These are phyloP conservation scores for Percopsis transmontana DNA, from an alignment of 2,113 vertebrate genomes.

Conservation along the genomic window DNA sequence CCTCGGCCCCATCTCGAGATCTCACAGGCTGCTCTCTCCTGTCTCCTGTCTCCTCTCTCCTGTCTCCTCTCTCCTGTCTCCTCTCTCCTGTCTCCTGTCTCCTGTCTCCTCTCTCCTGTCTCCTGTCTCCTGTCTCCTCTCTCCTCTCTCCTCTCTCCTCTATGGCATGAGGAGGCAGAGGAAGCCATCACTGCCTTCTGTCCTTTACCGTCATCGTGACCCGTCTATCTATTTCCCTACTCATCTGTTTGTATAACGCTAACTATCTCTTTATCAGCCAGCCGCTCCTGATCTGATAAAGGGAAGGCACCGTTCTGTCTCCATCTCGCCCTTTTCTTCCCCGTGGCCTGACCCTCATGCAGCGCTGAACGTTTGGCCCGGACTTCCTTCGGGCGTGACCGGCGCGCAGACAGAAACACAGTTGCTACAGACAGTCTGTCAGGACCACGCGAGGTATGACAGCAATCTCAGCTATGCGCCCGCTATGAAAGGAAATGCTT, in stretches of 20 bases:
- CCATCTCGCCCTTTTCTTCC: conserved; percentile 42
- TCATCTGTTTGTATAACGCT: conserved; percentile 68
- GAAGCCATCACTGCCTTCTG: no score
- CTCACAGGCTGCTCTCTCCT: background rate
- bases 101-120: no score
- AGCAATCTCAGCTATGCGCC: conserved; percentile 63
- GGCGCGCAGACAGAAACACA: conserved; percentile 41
- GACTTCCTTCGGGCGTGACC: conserved; percentile 50
- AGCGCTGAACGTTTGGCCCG: background rate
- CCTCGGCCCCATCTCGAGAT: background rate
- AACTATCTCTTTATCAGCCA: conserved; percentile 43
- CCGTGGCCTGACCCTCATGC: conserved; percentile 48
- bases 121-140: no score
- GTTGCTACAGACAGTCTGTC: background rate
- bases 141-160: background rate
- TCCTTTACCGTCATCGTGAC: conserved; percentile 26
- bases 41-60: no score
- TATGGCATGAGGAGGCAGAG: background rate
- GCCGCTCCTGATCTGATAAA: conserved; percentile 74
- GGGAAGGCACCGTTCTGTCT: conserved; percentile 73
- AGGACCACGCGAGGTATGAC: conserved; percentile 24
- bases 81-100: background rate
- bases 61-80: no score
- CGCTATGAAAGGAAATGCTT: conserved; percentile 36
- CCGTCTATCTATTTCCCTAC: conserved; percentile 14